A percentile compares a stretch with the other conserved stretches of the same genome.
Evolutionary conservation across 2,113 vertebrate genomes (phyloP).

Genomic region (Telmatochromis brichardi): DNA sequence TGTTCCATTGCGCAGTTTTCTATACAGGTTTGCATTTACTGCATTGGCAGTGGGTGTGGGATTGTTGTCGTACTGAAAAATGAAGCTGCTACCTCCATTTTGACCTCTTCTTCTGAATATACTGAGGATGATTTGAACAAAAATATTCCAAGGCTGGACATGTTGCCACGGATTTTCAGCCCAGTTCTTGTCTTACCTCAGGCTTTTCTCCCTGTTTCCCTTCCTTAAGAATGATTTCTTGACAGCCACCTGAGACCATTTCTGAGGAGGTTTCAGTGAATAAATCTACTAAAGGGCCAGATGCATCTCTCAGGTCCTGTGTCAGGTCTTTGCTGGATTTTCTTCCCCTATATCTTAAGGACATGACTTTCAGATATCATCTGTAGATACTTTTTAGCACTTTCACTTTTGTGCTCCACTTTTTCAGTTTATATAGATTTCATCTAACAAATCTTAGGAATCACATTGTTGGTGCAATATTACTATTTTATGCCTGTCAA

Average conservation of each 20-base stretch:
- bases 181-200: background rate
- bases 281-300: background rate
- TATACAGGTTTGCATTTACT: background rate
- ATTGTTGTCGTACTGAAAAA: background rate
- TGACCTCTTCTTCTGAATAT: background rate
- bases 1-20: background rate
- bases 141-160: background rate
- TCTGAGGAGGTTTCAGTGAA: background rate
- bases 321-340: background rate
- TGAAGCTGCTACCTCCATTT: background rate
- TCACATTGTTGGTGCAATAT: background rate
- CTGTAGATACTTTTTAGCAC: background rate
- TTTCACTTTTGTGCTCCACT: background rate
- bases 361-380: background rate
- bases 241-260: background rate
- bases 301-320: background rate
- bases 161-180: background rate
- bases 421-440: background rate
- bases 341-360: fast-evolving
- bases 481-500: background rate
- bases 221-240: background rate
- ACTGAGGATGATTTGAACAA: background rate
- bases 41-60: background rate
- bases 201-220: background rate
- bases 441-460: background rate